Evolutionary conservation across 2,888 invertebrate species (phyloP).

Genomic region (Meiosimyza platycephala): DNA sequence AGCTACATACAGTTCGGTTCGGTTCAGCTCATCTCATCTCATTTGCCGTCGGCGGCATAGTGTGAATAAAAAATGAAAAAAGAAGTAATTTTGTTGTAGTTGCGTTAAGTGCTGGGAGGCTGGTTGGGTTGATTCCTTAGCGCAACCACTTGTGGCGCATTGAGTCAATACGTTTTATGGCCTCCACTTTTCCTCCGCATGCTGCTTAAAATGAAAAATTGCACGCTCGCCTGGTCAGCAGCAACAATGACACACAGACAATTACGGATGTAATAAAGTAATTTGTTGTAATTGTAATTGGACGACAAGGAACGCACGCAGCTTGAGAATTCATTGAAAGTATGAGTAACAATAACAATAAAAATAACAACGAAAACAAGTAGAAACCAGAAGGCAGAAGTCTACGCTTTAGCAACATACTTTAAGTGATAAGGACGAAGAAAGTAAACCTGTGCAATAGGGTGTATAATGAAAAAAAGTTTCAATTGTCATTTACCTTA

Average conservation of each 20-base stretch:
- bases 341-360: conserved; percentile 38
- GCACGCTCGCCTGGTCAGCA: conserved; percentile 51
- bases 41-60: too few species aligned
- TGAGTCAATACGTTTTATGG: conserved; percentile 46
- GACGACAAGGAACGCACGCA: conserved; percentile 43
- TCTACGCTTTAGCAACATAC: too few species aligned
- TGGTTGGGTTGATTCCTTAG: too few species aligned
- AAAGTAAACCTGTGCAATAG: too few species aligned
- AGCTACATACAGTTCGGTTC: too few species aligned
- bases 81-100: too few species aligned
- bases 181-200: conserved; percentile 38
- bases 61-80: too few species aligned
- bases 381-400: conserved; percentile 1
- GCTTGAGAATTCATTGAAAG: conserved; percentile 43
- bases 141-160: conserved; percentile 45
- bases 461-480: too few species aligned
- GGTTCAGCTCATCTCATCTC: too few species aligned
- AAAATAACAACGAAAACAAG: conserved; percentile 16
- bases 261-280: conserved; percentile 67
- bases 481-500: too few species aligned
- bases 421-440: too few species aligned
- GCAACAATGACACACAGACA: conserved; percentile 59
- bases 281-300: conserved; percentile 67
- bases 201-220: conserved; percentile 49
- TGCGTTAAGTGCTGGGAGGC: too few species aligned